Conservation (phyloP, 2,888 invertebrate species). For the Andrena bucephala region DNA sequence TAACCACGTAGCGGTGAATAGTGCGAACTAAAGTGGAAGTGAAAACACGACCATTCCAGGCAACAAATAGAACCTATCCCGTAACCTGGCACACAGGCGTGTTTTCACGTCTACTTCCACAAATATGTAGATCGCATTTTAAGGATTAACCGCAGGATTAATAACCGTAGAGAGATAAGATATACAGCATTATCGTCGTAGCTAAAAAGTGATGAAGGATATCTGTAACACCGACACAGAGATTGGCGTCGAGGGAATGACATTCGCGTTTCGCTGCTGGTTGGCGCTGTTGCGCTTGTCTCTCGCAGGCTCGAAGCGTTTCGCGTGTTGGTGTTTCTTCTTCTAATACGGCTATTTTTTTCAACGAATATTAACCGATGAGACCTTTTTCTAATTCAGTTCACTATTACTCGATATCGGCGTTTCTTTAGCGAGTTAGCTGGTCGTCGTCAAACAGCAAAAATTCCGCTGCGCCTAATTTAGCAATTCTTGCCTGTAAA, state of each 20-base stretch:
- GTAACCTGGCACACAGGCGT: too few species aligned
- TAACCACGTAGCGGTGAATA: too few species aligned
- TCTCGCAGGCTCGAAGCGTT: slow-evolving; percentile 31
- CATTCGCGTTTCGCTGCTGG: slow-evolving; percentile 23
- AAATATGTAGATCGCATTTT: too few species aligned
- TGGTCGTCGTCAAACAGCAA: not conserved
- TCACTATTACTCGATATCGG: slow-evolving; percentile 1
- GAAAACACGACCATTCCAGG: too few species aligned
- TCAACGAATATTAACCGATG: slow-evolving; percentile 50
- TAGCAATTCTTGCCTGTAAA: not conserved
- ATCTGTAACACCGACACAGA: slow-evolving; percentile 36
- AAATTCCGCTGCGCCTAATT: not conserved
- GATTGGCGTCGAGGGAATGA: not conserved
- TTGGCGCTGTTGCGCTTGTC: slow-evolving; percentile 48
- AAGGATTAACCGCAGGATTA: too few species aligned
- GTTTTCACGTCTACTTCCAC: too few species aligned
- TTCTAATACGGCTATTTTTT: slow-evolving; percentile 22
- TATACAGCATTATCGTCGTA: too few species aligned
- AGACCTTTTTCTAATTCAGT: slow-evolving; percentile 21
- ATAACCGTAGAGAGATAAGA: too few species aligned
- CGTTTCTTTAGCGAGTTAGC: not conserved
- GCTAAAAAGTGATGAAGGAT: not conserved
- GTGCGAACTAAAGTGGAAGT: too few species aligned
- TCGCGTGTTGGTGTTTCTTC: slow-evolving; percentile 43
- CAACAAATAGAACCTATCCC: too few species aligned